Conservation (phyloP, 2,888 invertebrate species). For the Trichopoda pennipes region DNA sequence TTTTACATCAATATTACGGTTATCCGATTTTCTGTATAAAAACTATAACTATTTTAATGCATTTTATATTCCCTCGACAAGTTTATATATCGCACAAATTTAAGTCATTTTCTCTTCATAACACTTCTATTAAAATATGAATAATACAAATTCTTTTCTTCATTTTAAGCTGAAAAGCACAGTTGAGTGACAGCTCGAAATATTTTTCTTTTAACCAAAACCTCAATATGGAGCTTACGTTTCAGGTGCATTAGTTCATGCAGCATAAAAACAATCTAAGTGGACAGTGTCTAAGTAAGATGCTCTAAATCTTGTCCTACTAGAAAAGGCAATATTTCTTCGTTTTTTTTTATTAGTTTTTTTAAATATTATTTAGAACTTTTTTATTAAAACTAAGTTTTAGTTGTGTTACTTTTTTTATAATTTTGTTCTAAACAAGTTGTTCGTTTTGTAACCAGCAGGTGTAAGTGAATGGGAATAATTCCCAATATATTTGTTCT, state of each 20-base stretch:
- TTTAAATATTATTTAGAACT: conserved; percentile 23
- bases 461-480: conserved; percentile 4
- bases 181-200: conserved; percentile 40
- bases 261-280: conserved; percentile 16
- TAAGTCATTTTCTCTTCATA: background rate
- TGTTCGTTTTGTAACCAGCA: background rate
- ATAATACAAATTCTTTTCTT: background rate
- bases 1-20: conserved; percentile 25
- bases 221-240: conserved; percentile 23
- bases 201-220: background rate
- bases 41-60: conserved; percentile 1
- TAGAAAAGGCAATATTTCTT: too few relatives aligned
- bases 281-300: conserved; percentile 14
- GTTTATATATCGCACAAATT: too few relatives aligned
- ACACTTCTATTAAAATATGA: too few relatives aligned
- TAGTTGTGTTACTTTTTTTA: too few relatives aligned
- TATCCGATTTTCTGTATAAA: conserved; percentile 18
- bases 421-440: background rate
- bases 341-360: background rate
- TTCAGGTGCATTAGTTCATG: conserved; percentile 35
- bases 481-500: background rate
- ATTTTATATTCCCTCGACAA: too few relatives aligned
- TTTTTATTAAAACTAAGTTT: too few relatives aligned
- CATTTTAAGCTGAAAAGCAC: background rate
- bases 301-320: conserved; percentile 3